Evolutionary conservation across 2,888 invertebrate species (phyloP).

Genomic region (Antheraea assamensis): DNA sequence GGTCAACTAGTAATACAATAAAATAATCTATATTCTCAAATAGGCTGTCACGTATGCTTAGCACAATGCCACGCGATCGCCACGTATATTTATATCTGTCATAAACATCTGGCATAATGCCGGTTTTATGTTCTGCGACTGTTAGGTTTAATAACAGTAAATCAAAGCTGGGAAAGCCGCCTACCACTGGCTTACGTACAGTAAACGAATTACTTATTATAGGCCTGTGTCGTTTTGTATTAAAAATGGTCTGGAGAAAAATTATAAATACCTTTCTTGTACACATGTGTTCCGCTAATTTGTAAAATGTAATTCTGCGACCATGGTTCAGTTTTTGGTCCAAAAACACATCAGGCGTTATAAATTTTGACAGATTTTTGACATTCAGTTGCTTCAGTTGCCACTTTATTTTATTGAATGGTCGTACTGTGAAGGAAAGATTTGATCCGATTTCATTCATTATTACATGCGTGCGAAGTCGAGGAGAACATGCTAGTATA

Average conservation of each 20-base stretch:
- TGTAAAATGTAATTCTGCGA: too few relatives aligned
- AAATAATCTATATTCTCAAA: not conserved
- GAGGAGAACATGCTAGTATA: too few relatives aligned
- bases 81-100: constrained; percentile 1
- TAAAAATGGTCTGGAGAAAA: not conserved
- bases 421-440: too few relatives aligned
- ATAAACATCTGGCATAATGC: constrained; percentile 1
- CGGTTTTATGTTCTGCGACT: constrained; percentile 11
- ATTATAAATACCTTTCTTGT: not conserved
- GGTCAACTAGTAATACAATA: not conserved
- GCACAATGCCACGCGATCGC: not conserved
- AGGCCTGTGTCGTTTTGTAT: not conserved
- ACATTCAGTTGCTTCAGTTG: too few relatives aligned
- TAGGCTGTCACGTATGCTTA: not conserved
- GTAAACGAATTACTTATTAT: not conserved
- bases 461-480: too few relatives aligned
- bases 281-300: too few relatives aligned
- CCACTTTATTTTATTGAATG: too few relatives aligned
- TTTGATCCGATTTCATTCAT: too few relatives aligned
- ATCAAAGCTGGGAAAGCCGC: constrained; percentile 6
- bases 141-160: constrained; percentile 11
- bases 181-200: not conserved
- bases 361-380: too few relatives aligned
- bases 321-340: too few relatives aligned
- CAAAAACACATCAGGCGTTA: too few relatives aligned